A percentile compares a stretch with the other conserved stretches of the same genome.
These are phyloP conservation scores for Syrrhaptes paradoxus DNA, from an alignment of 2,113 vertebrate species.

Conservation along the genomic window DNA sequence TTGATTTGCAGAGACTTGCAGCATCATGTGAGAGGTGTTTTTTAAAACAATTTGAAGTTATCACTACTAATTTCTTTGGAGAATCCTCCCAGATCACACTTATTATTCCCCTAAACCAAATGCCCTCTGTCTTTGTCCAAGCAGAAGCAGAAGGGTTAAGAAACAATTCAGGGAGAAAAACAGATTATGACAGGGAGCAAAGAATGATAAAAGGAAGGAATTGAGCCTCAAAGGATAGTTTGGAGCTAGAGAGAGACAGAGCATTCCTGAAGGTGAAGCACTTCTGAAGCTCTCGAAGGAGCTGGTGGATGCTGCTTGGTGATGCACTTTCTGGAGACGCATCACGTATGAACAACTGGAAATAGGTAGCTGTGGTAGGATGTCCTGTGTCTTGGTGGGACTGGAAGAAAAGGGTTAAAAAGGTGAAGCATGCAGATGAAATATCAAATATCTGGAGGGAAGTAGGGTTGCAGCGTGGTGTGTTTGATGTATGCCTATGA, in stretches of 20 bases:
- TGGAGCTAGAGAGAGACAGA: neutral
- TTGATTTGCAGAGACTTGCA: neutral
- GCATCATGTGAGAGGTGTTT: neutral
- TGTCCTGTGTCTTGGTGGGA: neutral
- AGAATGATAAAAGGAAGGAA: neutral
- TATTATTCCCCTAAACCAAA: neutral
- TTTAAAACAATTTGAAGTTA: neutral
- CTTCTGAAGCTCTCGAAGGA: neutral
- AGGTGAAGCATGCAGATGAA: neutral
- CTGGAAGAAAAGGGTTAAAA: neutral
- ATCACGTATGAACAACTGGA: neutral
- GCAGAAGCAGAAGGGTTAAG: neutral
- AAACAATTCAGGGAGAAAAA: neutral
- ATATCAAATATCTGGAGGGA: neutral
- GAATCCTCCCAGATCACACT: neutral
- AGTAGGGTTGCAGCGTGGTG: neutral
- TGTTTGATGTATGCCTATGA: neutral
- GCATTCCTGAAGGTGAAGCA: neutral
- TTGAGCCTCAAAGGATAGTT: neutral
- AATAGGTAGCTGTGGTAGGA: neutral
- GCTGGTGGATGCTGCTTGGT: neutral
- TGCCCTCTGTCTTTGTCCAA: neutral
- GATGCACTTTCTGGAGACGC: neutral
- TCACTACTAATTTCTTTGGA: too few species aligned
- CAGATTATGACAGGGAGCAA: neutral